A percentile compares a stretch with the other conserved stretches of the same genome.
Conservation (phyloP, 2,888 invertebrate species). For the Chymomyza caudatula region DNA sequence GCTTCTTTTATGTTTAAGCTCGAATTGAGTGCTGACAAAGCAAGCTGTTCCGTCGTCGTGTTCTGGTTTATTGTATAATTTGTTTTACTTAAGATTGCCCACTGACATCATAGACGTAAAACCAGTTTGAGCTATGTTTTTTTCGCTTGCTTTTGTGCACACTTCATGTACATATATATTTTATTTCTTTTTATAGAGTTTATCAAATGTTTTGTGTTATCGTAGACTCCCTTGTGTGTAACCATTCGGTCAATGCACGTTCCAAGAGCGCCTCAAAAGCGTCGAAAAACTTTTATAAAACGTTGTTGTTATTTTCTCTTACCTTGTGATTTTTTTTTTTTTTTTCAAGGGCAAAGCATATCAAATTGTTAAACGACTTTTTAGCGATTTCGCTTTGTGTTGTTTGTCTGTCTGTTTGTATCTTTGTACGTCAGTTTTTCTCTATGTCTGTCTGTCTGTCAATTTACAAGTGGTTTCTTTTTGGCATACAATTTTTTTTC, state of each 20-base stretch:
- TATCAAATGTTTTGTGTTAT: not conserved
- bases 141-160: constrained; percentile 18
- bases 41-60: not conserved
- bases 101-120: not conserved
- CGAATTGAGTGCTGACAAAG: not conserved
- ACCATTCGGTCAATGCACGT: not conserved
- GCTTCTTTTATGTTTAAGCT: not conserved
- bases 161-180: constrained; percentile 21
- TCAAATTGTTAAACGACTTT: constrained; percentile 64
- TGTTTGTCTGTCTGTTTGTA: constrained; percentile 13
- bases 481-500: no score
- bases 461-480: constrained; percentile 52
- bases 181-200: constrained; percentile 32
- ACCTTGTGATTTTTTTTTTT: constrained; percentile 10
- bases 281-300: not conserved
- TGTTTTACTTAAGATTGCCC: not conserved
- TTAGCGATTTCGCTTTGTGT: constrained; percentile 13
- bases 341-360: constrained; percentile 61
- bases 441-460: constrained; percentile 49
- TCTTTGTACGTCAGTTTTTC: constrained; percentile 57
- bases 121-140: not conserved
- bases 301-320: not conserved
- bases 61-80: not conserved
- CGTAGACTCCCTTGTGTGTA: not conserved
- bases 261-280: not conserved